Percentiles rank a stretch among this genome's conserved stretches.
phyloP scores from a whole-genome alignment of 2,113 vertebrate species.

The Nipponia nippon region DNA sequence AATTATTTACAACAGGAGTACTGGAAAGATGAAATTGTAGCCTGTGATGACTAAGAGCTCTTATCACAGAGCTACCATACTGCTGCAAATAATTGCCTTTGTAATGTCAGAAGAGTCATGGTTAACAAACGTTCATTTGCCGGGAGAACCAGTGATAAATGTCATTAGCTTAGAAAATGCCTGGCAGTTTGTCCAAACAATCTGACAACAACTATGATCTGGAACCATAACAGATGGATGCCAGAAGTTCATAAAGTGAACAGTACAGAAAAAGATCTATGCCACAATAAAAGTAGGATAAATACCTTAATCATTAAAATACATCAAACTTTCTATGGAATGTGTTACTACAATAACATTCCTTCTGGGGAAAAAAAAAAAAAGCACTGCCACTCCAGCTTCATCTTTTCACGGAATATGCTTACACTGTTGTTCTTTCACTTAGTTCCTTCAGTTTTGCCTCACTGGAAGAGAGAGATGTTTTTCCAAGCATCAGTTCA shows the following conservation, averaged over 20 bases:
- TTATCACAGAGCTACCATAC: not conserved
- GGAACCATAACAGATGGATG: not conserved
- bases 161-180: constrained; percentile 4
- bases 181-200: constrained; percentile 14
- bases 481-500: not conserved
- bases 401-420: not conserved
- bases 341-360: not conserved
- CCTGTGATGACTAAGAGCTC: not conserved
- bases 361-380: not conserved
- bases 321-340: not conserved
- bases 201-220: not conserved
- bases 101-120: not conserved
- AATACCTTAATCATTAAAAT: not conserved
- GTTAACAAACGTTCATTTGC: not conserved
- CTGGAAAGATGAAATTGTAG: not conserved
- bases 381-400: not conserved
- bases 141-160: constrained; percentile 9
- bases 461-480: not conserved
- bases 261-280: not conserved
- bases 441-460: not conserved
- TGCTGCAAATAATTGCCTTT: not conserved
- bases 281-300: not conserved
- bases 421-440: not conserved
- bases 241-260: not conserved
- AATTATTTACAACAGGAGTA: not conserved